Percentiles rank a stretch among this genome's conserved stretches.
Conservation (phyloP, 2,888 invertebrate species). For the Nymphalis polychloros region DNA sequence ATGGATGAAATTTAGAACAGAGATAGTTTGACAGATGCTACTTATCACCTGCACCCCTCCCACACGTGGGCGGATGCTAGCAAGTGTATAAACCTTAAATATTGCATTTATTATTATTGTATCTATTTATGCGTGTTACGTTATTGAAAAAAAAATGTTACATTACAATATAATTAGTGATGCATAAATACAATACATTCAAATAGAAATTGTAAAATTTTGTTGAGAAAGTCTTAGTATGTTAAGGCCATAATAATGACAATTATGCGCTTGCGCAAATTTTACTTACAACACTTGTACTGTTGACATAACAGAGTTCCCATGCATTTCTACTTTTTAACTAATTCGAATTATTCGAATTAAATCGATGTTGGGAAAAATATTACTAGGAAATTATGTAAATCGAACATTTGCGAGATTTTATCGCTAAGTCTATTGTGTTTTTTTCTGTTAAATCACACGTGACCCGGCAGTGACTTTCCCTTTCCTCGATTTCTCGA, state of each 20-base stretch:
- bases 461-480: constrained; percentile 25
- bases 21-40: no score
- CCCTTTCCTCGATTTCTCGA: constrained; percentile 29
- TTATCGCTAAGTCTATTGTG: constrained; percentile 30
- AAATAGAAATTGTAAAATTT: not conserved
- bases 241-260: constrained; percentile 3
- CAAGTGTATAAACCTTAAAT: no score
- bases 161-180: constrained; percentile 3
- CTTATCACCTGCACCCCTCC: no score
- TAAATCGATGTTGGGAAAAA: constrained; percentile 2
- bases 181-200: constrained; percentile 1
- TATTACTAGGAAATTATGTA: constrained; percentile 33
- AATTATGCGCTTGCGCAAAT: constrained; percentile 13
- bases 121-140: not conserved
- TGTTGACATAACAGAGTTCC: constrained; percentile 32
- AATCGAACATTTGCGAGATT: constrained; percentile 29
- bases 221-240: not conserved
- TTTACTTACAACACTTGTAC: not conserved
- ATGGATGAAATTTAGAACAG: no score
- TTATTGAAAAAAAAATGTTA: not conserved
- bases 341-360: constrained; percentile 21
- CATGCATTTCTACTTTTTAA: constrained; percentile 34
- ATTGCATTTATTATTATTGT: no score
- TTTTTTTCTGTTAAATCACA: constrained; percentile 9
- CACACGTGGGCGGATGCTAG: no score